phyloP scores from a whole-genome alignment of 2,888 invertebrate genomes.

The Lasioglossum malachurum region DNA sequence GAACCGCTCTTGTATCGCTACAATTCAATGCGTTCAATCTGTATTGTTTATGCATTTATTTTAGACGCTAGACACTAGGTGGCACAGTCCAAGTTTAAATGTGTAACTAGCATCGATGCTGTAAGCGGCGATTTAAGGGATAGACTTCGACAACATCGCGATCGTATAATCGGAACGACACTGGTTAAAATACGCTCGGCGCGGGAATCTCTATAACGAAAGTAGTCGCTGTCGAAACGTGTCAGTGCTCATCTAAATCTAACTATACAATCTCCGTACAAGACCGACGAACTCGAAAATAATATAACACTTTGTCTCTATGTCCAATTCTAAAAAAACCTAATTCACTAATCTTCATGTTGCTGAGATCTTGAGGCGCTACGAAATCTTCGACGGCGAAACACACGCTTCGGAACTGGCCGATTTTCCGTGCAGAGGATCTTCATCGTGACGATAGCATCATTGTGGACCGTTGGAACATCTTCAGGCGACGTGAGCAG shows the following conservation, averaged over 20 bases:
- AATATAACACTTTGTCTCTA: slow-evolving; percentile 15
- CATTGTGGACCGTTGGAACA: slow-evolving; percentile 28
- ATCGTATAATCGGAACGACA: background rate
- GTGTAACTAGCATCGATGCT: slow-evolving; percentile 35
- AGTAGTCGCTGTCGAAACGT: background rate
- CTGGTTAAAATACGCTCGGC: background rate
- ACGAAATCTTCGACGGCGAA: background rate
- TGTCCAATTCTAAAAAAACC: background rate
- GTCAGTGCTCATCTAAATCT: background rate
- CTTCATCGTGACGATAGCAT: background rate
- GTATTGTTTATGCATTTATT: slow-evolving; percentile 55
- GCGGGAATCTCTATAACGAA: slow-evolving; percentile 10
- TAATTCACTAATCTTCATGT: background rate
- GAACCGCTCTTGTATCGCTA: slow-evolving; percentile 15
- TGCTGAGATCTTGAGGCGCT: background rate
- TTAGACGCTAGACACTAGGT: slow-evolving; percentile 47
- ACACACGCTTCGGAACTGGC: background rate
- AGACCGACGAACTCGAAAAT: slow-evolving; percentile 13
- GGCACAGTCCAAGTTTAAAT: slow-evolving; percentile 54
- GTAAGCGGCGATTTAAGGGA: slow-evolving; percentile 14
- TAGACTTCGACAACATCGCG: slow-evolving; percentile 12
- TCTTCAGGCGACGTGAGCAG: slow-evolving; percentile 23
- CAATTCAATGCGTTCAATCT: slow-evolving; percentile 34
- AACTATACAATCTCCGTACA: slow-evolving; percentile 27
- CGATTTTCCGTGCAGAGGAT: background rate